A percentile compares a stretch with the other conserved stretches of the same genome.
These are phyloP conservation scores for Acronicta psi DNA, from an alignment of 2,888 invertebrate species.

Conservation along the genomic window DNA sequence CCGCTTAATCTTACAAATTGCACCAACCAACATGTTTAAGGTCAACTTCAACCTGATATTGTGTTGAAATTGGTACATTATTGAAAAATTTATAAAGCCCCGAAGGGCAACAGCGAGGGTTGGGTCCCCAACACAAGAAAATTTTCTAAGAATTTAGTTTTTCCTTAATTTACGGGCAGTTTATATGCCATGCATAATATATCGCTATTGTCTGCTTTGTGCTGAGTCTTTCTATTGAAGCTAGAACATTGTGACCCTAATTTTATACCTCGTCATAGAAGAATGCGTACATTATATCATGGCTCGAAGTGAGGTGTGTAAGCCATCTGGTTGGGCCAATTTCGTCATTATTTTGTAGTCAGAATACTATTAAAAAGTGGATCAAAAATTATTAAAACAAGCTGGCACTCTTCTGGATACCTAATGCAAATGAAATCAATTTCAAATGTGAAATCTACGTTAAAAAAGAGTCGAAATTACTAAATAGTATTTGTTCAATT, in stretches of 20 bases:
- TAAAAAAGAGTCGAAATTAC: too few relatives aligned
- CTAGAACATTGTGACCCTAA: slow-evolving; percentile 33
- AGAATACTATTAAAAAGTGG: too few relatives aligned
- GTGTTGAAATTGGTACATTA: slow-evolving; percentile 73
- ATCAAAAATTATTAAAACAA: too few relatives aligned
- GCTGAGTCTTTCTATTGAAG: slow-evolving; percentile 20
- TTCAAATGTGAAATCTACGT: too few relatives aligned
- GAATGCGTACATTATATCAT: slow-evolving; percentile 7
- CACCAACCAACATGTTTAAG: slow-evolving; percentile 57
- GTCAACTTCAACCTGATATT: slow-evolving; percentile 71
- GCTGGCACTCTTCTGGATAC: too few relatives aligned
- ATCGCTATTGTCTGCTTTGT: slow-evolving; percentile 51
- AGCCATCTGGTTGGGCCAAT: background rate
- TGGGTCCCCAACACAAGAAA: slow-evolving; percentile 48
- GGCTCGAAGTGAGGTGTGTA: background rate
- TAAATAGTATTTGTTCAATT: too few relatives aligned
- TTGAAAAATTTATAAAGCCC: slow-evolving; percentile 68
- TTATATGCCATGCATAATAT: slow-evolving; percentile 62
- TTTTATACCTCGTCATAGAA: slow-evolving; percentile 14
- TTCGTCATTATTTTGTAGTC: too few relatives aligned
- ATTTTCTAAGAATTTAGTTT: slow-evolving; percentile 57
- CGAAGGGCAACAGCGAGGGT: slow-evolving; percentile 57
- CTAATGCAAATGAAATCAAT: too few relatives aligned
- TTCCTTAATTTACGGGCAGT: slow-evolving; percentile 57
- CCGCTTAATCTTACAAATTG: slow-evolving; percentile 14